These are phyloP conservation scores for Diuraphis noxia DNA, from an alignment of 1,140 invertebrate species.

Conservation along the genomic window DNA sequence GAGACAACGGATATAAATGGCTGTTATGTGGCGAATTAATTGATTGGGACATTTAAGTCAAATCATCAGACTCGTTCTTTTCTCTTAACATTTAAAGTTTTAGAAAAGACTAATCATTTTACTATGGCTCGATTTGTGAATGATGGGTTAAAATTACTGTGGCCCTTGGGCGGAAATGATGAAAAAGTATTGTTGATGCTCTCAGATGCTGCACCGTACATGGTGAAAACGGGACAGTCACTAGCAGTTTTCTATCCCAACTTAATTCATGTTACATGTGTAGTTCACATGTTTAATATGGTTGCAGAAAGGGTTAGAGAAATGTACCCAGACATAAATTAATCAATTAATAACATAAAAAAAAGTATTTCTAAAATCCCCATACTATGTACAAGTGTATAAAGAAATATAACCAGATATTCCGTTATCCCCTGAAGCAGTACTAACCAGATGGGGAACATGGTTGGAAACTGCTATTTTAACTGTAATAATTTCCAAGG, in stretches of 20 bases:
- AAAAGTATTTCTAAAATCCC: background rate
- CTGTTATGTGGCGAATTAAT: background rate
- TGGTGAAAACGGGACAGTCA: conserved; percentile 19
- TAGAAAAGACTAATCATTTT: no score
- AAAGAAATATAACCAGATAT: background rate
- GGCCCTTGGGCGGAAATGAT: background rate
- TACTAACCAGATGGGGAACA: background rate
- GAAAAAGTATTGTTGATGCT: conserved; percentile 15
- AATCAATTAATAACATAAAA: conserved; percentile 1
- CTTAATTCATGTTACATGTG: no score
- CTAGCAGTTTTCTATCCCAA: background rate
- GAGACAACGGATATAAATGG: conserved; percentile 8
- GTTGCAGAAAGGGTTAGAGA: no score
- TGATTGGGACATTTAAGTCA: no score
- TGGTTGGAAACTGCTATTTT: background rate
- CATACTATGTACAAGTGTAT: background rate
- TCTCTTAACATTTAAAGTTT: no score
- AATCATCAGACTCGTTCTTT: no score
- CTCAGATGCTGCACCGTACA: conserved; percentile 15
- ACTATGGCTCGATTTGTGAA: no score
- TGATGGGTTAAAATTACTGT: no score
- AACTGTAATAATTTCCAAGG: background rate
- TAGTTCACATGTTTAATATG: no score
- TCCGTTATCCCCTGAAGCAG: no score
- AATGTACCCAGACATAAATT: background rate